Base-by-base conservation (phyloP, 2,113 vertebrate species). In the Scolopax mira region DNA sequence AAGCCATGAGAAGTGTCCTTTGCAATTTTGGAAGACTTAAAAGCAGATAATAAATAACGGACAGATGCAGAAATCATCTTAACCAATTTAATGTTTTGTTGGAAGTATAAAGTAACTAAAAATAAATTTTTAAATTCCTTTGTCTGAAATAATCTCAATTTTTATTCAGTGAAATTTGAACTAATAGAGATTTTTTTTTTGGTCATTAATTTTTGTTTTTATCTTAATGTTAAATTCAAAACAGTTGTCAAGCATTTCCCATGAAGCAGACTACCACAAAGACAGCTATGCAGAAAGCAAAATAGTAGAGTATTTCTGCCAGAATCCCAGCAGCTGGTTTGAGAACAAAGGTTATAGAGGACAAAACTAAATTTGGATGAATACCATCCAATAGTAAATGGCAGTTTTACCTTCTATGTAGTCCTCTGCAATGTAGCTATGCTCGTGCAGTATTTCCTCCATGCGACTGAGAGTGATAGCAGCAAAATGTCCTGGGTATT, bases 401-500 rank as follows among this genome's bases (percentile, higher is more conserved):
- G 9, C 58, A n/a, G 2, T 8, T 42, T 90, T 93, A 99, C 99
- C 99, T 96, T 99, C 98, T 18, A 95, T 97, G 22, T 99, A 99
- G 96, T 99, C 99, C 44, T 98, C 97, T 3, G 99, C 99, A 0
- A 98, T 73, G 91, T 99, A 99, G 97, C 99, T 99, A 92, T 99
- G 99, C 55, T 99, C 98, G 6, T 99, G 99, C 75, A 99, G 97
- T 69, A 99, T 98, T 90, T 99, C 99, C 96, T 99, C 99, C 98
- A 99, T 99, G 42, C 99, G 99, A 94, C 99, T 99, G 31, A 99
- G 98, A 0, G 99, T 99, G 92, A 99, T 98, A 61, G 99, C 99
- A 0, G 98, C 98, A 9, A 99, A 98, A 58, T 99, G 99, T 22
- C 99, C 99, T 0, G 99, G 99, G 64, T 99, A 99, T 85, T 99